A percentile compares a stretch with the other conserved stretches of the same genome.
phyloP scores from a whole-genome alignment of 2,113 vertebrate species.

The Silurus glanis region DNA sequence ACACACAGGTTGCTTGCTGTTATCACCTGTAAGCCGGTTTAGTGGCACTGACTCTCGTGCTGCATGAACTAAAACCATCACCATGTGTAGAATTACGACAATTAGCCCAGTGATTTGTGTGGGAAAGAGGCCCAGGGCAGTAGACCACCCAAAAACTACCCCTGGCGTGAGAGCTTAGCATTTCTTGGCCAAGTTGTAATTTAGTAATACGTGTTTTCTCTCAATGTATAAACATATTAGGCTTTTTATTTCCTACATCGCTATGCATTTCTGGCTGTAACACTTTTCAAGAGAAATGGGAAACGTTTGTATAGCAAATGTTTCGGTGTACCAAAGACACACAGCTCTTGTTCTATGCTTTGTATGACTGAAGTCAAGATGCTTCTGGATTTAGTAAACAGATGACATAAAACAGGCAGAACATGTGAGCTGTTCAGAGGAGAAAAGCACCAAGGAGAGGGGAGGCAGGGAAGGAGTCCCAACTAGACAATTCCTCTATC shows the following conservation, averaged over 20 bases:
- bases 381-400: constrained; percentile 16
- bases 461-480: constrained; percentile 68
- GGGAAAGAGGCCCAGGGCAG: constrained; percentile 42
- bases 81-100: constrained; percentile 63
- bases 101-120: constrained; percentile 68
- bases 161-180: constrained; percentile 29
- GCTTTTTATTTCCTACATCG: neutral
- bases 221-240: constrained; percentile 5
- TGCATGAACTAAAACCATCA: constrained; percentile 68
- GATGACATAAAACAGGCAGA: constrained; percentile 30
- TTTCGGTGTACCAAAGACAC: neutral
- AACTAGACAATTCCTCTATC: constrained; percentile 68
- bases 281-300: neutral
- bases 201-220: neutral
- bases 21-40: constrained; percentile 38
- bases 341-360: neutral
- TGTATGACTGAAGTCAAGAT: constrained; percentile 7
- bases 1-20: constrained; percentile 62
- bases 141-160: constrained; percentile 51
- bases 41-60: constrained; percentile 43
- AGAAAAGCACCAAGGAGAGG: constrained; percentile 37
- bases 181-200: constrained; percentile 24
- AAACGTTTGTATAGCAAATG: neutral
- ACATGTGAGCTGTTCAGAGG: constrained; percentile 29
- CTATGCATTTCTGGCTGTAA: neutral